A percentile compares a stretch with the other conserved stretches of the same genome.
phyloP scores from a whole-genome alignment of 1,140 invertebrate species.

The Sarcophaga bullata region DNA sequence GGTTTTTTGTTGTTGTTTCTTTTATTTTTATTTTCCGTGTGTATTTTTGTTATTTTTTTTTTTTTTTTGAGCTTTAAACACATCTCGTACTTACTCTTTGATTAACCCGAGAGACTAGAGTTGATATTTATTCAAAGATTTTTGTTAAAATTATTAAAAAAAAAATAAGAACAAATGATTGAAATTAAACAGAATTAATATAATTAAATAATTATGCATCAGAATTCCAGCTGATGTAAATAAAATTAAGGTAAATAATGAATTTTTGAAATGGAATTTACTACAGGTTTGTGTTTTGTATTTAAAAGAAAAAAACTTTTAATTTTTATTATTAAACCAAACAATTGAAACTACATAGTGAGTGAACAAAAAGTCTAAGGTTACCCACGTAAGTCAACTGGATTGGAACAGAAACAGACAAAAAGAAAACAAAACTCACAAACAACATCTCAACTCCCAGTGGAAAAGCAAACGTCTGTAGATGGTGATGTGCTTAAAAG shows the following conservation, averaged over 20 bases:
- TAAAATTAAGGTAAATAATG: background rate
- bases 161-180: background rate
- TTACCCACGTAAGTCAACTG: slow-evolving; percentile 35
- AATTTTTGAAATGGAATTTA: background rate
- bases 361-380: slow-evolving; percentile 28
- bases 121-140: background rate
- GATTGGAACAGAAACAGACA: slow-evolving; percentile 14
- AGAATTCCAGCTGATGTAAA: background rate
- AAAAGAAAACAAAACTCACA: background rate
- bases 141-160: background rate
- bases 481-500: no score
- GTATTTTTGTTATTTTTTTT: slow-evolving; percentile 21
- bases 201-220: background rate
- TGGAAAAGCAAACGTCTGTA: background rate
- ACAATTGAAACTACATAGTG: background rate
- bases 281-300: background rate
- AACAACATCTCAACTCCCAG: background rate
- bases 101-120: slow-evolving; percentile 12
- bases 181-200: background rate
- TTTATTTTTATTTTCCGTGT: slow-evolving; percentile 6
- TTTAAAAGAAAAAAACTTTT: background rate
- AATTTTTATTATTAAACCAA: background rate
- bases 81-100: slow-evolving; percentile 25
- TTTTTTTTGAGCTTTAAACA: slow-evolving; percentile 31
- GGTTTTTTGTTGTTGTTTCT: slow-evolving; percentile 28